phyloP scores from a whole-genome alignment of 2,888 invertebrate species.

The Eupithecia exiguata region DNA sequence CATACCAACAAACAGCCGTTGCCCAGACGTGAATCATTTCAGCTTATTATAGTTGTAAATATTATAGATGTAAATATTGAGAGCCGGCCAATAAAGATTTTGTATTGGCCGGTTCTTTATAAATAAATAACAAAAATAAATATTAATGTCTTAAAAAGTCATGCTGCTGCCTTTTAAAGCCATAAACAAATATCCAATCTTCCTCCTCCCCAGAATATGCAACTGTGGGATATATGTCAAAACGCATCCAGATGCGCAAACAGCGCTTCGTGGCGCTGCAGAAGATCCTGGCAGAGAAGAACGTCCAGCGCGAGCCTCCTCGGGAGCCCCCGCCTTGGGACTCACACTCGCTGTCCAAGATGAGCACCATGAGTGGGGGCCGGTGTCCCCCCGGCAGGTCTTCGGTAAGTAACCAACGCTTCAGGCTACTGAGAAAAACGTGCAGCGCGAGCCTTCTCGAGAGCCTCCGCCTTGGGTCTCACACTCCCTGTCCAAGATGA shows the following conservation, averaged over 20 bases:
- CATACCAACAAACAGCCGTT: too few relatives aligned
- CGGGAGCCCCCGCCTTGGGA: slow-evolving; percentile 88
- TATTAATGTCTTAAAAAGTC: too few relatives aligned
- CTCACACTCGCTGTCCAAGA: slow-evolving; percentile 85
- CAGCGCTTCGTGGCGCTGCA: slow-evolving; percentile 93
- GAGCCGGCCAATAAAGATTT: too few relatives aligned
- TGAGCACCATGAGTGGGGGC: slow-evolving; percentile 87
- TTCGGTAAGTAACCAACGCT: slow-evolving; percentile 49
- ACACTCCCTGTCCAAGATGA: slow-evolving; percentile 86
- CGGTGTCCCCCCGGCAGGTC: slow-evolving; percentile 65
- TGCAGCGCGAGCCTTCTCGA: slow-evolving; percentile 88
- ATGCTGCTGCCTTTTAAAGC: neutral
- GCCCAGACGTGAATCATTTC: too few relatives aligned
- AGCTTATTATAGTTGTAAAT: too few relatives aligned
- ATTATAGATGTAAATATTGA: too few relatives aligned
- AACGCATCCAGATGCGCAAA: slow-evolving; percentile 96
- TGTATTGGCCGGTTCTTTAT: too few relatives aligned
- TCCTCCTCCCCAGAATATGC: slow-evolving; percentile 90
- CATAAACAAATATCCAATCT: neutral
- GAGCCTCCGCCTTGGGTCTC: slow-evolving; percentile 88
- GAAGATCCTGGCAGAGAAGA: slow-evolving; percentile 94
- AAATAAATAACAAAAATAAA: too few relatives aligned
- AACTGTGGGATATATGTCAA: slow-evolving; percentile 97
- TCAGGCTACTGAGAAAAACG: slow-evolving; percentile 86
- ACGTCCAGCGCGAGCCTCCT: slow-evolving; percentile 88